Evolutionary conservation across 2,888 invertebrate genomes (phyloP), one percentile per base, ranked within the genome.

Genomic region (Oligia latruncula): DNA sequence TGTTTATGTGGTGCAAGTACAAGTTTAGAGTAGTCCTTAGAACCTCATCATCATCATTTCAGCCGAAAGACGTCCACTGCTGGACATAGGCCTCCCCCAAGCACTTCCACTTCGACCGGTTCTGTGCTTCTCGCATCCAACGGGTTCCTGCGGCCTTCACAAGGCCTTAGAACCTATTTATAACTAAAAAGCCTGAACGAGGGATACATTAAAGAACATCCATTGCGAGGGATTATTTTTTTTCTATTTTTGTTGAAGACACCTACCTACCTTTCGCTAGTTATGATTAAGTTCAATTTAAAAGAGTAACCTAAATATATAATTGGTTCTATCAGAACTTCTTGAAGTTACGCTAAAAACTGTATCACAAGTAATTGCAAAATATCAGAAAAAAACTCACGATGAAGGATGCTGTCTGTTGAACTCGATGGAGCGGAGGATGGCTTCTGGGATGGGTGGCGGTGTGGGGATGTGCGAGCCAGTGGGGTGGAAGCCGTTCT

Each of bases 401-500:
- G 94, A 93, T 60, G 93, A 93, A 66, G 95, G 93, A 81, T 94
- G 91, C 76, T 93, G 94, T 46, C 93, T 94, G 92, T 95, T 95
- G 91, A 90, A 93, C 85, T 95, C 94, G 71, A 96, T 90, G 49
- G 96, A 97, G 90, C 95, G 94, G 29, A 97, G 91, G 90, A 97
- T 97, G 74, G 96, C 97, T 65, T 96, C 97, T 4, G 97, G 97
- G 87, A 97, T 97, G 29, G 97, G 97, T 5, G 97, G 97, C 4
- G 97, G 97, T 0, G 97, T 97, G 71, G 97, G 97, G 46, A 97
- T 93, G 90, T 97, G 97, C 1, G 96, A 96, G 78, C 97, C 97
- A 82, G 92, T 95, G 71, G 97, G 97, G 90, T 97, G 97, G 95
- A 97, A 98, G 79, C 98, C 98, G 90, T 98, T 97, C 92, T 98